These are phyloP conservation scores for Zalophus californianus DNA, from an alignment of 2,797 vertebrate genomes.

Conservation along the genomic window DNA sequence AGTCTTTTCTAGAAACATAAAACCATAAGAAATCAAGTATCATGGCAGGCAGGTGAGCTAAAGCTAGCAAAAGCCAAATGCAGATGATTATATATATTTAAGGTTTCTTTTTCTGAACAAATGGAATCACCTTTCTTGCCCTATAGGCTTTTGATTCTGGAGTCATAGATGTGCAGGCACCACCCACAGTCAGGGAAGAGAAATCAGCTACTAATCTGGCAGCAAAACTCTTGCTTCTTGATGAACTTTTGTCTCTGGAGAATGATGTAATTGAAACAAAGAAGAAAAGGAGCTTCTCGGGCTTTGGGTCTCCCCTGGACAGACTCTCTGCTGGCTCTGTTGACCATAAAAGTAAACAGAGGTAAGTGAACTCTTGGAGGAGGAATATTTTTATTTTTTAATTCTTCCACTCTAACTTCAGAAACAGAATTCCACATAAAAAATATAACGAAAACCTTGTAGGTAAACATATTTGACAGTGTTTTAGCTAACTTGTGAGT, in stretches of 20 bases:
- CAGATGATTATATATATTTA: background rate
- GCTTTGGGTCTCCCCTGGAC: conserved; percentile 93
- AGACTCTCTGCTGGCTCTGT: conserved; percentile 91
- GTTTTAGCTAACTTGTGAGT: background rate
- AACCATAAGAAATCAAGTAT: background rate
- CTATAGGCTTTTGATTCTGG: conserved; percentile 83
- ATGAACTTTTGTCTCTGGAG: conserved; percentile 91
- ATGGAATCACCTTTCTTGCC: background rate
- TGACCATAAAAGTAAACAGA: conserved; percentile 91
- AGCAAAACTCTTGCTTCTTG: conserved; percentile 88
- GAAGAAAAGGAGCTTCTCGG: conserved; percentile 94
- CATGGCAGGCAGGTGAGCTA: background rate
- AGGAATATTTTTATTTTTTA: background rate
- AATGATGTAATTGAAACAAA: conserved; percentile 95
- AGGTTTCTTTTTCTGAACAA: background rate
- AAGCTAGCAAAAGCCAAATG: background rate
- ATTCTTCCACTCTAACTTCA: background rate
- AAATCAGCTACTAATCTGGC: conserved; percentile 87
- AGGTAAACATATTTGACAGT: background rate
- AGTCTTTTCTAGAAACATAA: background rate
- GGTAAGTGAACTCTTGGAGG: conserved; percentile 74
- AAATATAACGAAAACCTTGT: background rate
- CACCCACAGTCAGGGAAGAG: conserved; percentile 74
- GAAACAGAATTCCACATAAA: background rate
- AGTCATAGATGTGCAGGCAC: conserved; percentile 39